These are phyloP conservation scores for Micromys minutus DNA, from an alignment of 2,113 vertebrate species.

Conservation along the genomic window DNA sequence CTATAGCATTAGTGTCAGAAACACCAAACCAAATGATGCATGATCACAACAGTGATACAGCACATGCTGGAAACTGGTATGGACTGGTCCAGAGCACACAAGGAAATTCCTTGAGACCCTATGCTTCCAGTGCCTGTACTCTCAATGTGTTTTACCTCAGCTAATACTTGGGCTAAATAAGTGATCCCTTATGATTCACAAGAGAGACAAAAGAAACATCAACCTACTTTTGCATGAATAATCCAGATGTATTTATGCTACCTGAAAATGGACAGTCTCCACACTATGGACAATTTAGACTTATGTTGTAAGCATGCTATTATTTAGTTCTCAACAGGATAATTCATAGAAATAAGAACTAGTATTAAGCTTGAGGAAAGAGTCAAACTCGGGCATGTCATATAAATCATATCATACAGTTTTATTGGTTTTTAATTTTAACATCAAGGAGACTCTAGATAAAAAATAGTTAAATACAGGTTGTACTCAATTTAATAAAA, in stretches of 20 bases:
- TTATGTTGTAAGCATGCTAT: not conserved
- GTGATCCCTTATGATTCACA: not conserved
- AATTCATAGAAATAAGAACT: slow-evolving; percentile 13
- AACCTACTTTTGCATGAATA: not conserved
- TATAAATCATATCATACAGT: not conserved
- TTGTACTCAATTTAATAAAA: slow-evolving; percentile 30
- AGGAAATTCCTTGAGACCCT: not conserved
- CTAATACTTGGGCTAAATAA: not conserved
- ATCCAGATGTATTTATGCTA: not conserved
- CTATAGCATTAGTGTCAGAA: not conserved
- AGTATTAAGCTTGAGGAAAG: not conserved
- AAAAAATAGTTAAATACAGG: slow-evolving; percentile 34
- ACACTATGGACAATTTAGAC: not conserved
- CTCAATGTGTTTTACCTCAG: not conserved
- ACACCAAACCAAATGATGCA: not conserved
- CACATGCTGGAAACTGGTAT: not conserved
- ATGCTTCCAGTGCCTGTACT: not conserved
- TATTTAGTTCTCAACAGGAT: not conserved
- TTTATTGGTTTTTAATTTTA: slow-evolving; percentile 40
- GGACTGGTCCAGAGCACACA: not conserved
- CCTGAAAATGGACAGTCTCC: not conserved
- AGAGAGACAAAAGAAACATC: not conserved
- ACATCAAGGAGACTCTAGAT: not conserved
- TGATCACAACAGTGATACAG: not conserved
- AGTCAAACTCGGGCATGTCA: not conserved